Evolutionary conservation across 2,888 invertebrate genomes (phyloP), one percentile per base, ranked within the genome.

Genomic region (Nomada fabriciana): DNA sequence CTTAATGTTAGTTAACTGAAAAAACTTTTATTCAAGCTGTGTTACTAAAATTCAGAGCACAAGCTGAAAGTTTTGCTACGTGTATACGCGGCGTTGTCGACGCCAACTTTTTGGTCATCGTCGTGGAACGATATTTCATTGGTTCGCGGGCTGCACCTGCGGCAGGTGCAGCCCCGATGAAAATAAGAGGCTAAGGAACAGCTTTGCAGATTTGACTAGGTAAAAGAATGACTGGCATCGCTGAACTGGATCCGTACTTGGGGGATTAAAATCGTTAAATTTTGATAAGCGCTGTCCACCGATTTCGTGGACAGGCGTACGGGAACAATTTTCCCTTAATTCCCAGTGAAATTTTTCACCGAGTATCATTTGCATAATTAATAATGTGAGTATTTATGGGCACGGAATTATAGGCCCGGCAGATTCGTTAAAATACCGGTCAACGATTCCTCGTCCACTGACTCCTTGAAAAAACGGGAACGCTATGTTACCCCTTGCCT

Each of bases 121-220:
- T 55, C 29, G 68, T 60, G 77, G 60, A 63, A 81, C 76, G 74
- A 84, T 70, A 77, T 77, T 80, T 86, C 74, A 80, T 85, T 76
- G 67, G 63, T 36, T 36, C 50, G 71, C 42, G 47, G 36, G 59
- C 23, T 68, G 85, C 88, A 88, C 87, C 87, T 88, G 88, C 82
- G 55, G 83, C 88, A 87, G 85, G 87, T 87, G 86, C 76, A 43
- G 53, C 67, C 50, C 18, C 74, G 25, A 43, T n/a, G 50, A 43
- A 79, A 71, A 65, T 60, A 77, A 82, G 76, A 86, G 79, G 75
- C 76, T 77, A 67, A 43, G 29, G 67, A 71, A n/a, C 50, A n/a
- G 79, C 65, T 70, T 73, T 52, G 85, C 77, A 71, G 87, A 87
- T 87, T 85, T 87, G 77, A 77, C 76, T 71, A 81, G 75, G 74